phyloP scores from a whole-genome alignment of 2,888 invertebrate species.

The Pheosia gnoma region DNA sequence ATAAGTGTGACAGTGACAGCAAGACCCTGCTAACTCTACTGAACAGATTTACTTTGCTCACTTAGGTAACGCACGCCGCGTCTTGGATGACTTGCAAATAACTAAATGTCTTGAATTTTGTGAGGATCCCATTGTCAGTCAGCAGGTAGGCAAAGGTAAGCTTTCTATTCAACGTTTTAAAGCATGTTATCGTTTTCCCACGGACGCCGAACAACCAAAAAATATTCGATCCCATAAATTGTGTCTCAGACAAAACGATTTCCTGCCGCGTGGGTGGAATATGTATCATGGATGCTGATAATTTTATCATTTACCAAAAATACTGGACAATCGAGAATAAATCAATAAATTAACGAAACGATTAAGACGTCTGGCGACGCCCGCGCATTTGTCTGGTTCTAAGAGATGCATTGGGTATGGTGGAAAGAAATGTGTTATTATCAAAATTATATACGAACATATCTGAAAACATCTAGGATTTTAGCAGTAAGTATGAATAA shows the following conservation, averaged over 20 bases:
- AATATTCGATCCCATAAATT: conserved; percentile 19
- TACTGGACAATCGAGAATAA: conserved; percentile 23
- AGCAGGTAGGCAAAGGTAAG: conserved; percentile 12
- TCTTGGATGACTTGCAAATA: conserved; percentile 14
- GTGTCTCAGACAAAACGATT: conserved; percentile 26
- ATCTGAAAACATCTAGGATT: too few species aligned
- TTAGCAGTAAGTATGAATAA: too few species aligned
- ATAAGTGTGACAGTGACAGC: too few species aligned
- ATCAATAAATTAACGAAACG: conserved; percentile 35
- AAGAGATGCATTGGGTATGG: neutral
- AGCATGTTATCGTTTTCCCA: conserved; percentile 26
- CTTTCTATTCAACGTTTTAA: conserved; percentile 16
- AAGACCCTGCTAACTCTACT: too few species aligned
- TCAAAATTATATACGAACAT: too few species aligned
- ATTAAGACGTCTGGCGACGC: conserved; percentile 35
- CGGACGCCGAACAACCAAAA: conserved; percentile 17
- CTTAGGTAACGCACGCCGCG: neutral
- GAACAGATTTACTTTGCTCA: neutral
- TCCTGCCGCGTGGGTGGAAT: conserved; percentile 33
- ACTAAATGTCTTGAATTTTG: neutral
- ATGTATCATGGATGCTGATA: conserved; percentile 21
- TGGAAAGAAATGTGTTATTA: too few species aligned
- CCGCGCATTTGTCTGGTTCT: conserved; percentile 38
- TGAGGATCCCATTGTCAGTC: conserved; percentile 11
- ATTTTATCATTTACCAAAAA: conserved; percentile 31